Percentiles rank a stretch among this genome's conserved stretches.
Evolutionary conservation across 2,888 invertebrate genomes (phyloP).

Genomic region (Branchipolynoe longqiensis): DNA sequence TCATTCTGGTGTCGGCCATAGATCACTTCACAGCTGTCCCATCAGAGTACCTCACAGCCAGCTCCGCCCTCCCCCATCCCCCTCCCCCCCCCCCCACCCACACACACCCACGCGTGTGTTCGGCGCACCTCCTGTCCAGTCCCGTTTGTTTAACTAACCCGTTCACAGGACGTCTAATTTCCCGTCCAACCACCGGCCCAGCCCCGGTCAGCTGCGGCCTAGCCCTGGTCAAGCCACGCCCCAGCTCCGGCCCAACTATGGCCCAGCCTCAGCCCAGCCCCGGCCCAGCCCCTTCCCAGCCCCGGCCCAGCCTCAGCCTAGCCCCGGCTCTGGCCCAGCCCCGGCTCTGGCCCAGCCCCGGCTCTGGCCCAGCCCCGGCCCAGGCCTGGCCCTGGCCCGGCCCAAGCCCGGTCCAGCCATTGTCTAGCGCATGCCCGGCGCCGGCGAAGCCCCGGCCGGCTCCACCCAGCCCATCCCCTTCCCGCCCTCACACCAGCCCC

Average conservation of each 20-base stretch:
- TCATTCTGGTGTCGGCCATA: no score
- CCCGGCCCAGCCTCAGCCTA: neutral
- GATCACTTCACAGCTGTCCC: neutral
- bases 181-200: neutral
- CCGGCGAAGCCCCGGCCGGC: no score
- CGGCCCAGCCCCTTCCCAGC: neutral
- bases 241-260: neutral
- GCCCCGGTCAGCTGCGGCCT: neutral
- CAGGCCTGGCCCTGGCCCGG: no score
- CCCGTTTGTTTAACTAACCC: conserved; percentile 10
- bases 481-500: no score
- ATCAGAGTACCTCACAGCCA: neutral
- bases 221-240: neutral
- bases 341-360: no score
- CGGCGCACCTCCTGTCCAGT: neutral
- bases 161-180: conserved; percentile 25
- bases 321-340: no score
- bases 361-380: no score
- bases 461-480: no score
- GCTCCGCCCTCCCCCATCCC: neutral
- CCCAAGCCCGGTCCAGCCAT: no score
- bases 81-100: neutral
- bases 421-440: no score
- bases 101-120: no score
- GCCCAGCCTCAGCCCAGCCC: neutral